phyloP scores from a whole-genome alignment of 2,113 vertebrate species.

The Lophotis ruficrista region DNA sequence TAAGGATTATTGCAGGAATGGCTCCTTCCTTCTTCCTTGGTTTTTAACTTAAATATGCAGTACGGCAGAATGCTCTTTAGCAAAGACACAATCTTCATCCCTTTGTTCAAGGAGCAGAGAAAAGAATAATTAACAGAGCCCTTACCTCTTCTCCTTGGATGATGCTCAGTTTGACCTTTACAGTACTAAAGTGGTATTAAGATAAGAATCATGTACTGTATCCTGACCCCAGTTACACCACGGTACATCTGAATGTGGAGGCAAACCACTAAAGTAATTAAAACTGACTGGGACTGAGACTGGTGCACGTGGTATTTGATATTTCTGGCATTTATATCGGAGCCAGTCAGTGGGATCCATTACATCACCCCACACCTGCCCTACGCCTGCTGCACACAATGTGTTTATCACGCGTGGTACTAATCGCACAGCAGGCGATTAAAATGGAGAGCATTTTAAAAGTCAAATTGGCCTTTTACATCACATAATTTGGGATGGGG shows the following conservation, averaged over 20 bases:
- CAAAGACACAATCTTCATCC: background rate
- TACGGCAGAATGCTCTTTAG: background rate
- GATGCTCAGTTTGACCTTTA: constrained; percentile 21
- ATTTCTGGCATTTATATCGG: background rate
- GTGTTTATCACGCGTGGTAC: background rate
- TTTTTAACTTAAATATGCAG: background rate
- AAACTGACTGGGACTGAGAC: background rate
- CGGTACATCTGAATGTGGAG: background rate
- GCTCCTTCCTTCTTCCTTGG: background rate
- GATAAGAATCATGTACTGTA: constrained; percentile 17
- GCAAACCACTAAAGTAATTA: constrained; percentile 3
- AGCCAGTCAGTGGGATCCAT: background rate
- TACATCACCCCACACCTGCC: constrained; percentile 28
- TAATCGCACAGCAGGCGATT: constrained; percentile 18
- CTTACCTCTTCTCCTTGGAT: background rate
- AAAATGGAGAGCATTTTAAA: constrained; percentile 36
- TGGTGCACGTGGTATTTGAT: background rate
- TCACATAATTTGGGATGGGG: constrained; percentile 20
- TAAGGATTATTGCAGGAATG: background rate
- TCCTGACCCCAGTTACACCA: constrained; percentile 21
- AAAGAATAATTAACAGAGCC: constrained; percentile 1
- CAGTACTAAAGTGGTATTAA: background rate
- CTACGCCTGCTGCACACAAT: background rate
- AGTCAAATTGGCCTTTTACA: constrained; percentile 62
- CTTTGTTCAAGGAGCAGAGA: background rate